phyloP scores from a whole-genome alignment of 2,113 vertebrate species.

The Thunnus maccoyii region DNA sequence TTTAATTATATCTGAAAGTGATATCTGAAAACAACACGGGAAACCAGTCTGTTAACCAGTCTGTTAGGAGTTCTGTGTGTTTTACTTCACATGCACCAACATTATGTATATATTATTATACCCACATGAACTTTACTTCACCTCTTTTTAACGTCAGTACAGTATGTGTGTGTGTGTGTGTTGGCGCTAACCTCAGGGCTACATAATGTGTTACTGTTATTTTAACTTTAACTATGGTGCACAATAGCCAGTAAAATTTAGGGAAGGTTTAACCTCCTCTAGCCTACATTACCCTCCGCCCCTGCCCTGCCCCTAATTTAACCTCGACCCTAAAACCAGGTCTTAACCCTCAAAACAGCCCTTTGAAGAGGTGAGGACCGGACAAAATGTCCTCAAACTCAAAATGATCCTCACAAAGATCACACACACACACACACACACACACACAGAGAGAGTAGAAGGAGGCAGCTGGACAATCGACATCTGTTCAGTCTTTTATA shows the following conservation, averaged over 20 bases:
- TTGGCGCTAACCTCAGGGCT: too few species aligned
- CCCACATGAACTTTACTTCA: too few species aligned
- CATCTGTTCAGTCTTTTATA: slow-evolving; percentile 59
- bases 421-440: slow-evolving; percentile 20
- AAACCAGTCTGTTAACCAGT: neutral
- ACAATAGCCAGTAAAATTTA: too few species aligned
- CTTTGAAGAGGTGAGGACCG: neutral
- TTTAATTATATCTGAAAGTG: slow-evolving; percentile 8
- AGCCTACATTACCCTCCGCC: too few species aligned
- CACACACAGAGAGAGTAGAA: neutral
- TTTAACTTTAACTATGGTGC: too few species aligned
- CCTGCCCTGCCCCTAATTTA: neutral
- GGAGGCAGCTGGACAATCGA: slow-evolving; percentile 56
- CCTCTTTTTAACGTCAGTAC: too few species aligned
- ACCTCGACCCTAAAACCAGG: neutral
- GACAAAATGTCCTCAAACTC: neutral
- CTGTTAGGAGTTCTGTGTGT: too few species aligned
- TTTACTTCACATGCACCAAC: too few species aligned
- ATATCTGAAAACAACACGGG: neutral
- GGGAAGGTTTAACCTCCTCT: too few species aligned
- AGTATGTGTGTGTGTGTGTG: neutral
- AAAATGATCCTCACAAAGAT: slow-evolving; percentile 3
- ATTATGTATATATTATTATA: too few species aligned
- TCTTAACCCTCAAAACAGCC: neutral
- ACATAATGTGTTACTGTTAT: too few species aligned